A percentile compares a stretch with the other conserved stretches of the same genome.
These are phyloP conservation scores for Axea sp. DNA, from an alignment of 2,888 invertebrate genomes.

Conservation along the genomic window DNA sequence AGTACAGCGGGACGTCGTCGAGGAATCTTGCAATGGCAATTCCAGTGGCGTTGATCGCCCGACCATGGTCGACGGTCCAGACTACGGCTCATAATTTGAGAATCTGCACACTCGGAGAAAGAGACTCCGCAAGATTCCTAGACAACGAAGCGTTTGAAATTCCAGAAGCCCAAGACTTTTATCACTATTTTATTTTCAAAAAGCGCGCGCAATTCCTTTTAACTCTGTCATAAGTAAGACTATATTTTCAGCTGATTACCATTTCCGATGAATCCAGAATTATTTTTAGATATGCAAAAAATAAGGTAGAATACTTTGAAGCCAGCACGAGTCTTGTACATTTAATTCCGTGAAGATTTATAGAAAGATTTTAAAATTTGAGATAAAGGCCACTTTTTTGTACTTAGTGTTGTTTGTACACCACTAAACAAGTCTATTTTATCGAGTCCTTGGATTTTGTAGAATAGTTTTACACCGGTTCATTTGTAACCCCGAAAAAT, in stretches of 20 bases:
- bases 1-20: conserved; percentile 46
- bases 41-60: conserved; percentile 53
- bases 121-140: conserved; percentile 42
- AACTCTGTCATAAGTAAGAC: too few species aligned
- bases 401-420: too few species aligned
- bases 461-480: too few species aligned
- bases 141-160: conserved; percentile 46
- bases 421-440: too few species aligned
- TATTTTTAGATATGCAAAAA: conserved; percentile 9
- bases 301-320: too few species aligned
- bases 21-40: conserved; percentile 53
- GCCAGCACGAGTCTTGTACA: too few species aligned
- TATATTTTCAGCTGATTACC: too few species aligned
- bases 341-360: too few species aligned
- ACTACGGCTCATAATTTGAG: conserved; percentile 48
- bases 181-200: conserved; percentile 29
- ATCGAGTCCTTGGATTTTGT: too few species aligned
- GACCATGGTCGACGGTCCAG: conserved; percentile 24
- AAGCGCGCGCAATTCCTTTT: conserved; percentile 6
- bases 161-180: conserved; percentile 39
- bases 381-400: too few species aligned
- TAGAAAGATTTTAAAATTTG: too few species aligned
- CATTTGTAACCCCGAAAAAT: too few species aligned
- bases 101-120: conserved; percentile 28
- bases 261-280: conserved; percentile 3